Base-by-base conservation (phyloP, 2,113 vertebrate genomes). In the Proterorhinus semilunaris region DNA sequence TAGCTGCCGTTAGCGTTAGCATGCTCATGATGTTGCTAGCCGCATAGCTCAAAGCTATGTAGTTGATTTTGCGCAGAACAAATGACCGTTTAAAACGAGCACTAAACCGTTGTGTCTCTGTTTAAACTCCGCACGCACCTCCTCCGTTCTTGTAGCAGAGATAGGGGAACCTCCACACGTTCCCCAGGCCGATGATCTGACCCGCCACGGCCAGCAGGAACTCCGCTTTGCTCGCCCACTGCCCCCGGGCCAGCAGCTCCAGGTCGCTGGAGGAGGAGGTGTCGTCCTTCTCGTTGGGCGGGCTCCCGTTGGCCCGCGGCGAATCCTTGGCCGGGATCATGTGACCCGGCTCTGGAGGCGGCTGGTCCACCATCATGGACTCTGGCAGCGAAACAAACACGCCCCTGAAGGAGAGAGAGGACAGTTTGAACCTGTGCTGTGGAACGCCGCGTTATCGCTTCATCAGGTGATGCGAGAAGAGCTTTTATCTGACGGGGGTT, bases 91-190 rank as follows among this genome's bases (percentile, higher is more conserved):
- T 21, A 21, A 21, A 21, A 21, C 21, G 21, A 21, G 21, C 21
- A 21, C 21, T 21, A 21, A 2, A 21, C 21, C 21, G 21, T 21
- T 21, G 1, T 21, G 21, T 21, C 21, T 21, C 21, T 15, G 10
- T 11, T n/a, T n/a, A n/a, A n/a, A n/a, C n/a, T n/a, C n/a, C n/a
- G n/a, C 42, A 36, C 79, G 73, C 78, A 92, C 91, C 91, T 88
- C 91, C 90, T 72, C 90, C 91, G 3, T 92, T 92, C 81, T 90
- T 92, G 90, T 92, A 92, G 86, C 91, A 92, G 67, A 92, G 89
- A 66, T 92, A 91, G 0, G 91, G 91, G 68, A 92, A 92, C 73
- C 90, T 86, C 90, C 91, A 92, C 8, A 92, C 89, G 53, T 92
- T 92, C 10, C 91, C 91, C 63, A 92, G 72, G 7, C 91, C 91